Percentiles rank a stretch among this genome's conserved stretches.
phyloP scores from a whole-genome alignment of 1,140 invertebrate genomes.

The Bombus waltoni region DNA sequence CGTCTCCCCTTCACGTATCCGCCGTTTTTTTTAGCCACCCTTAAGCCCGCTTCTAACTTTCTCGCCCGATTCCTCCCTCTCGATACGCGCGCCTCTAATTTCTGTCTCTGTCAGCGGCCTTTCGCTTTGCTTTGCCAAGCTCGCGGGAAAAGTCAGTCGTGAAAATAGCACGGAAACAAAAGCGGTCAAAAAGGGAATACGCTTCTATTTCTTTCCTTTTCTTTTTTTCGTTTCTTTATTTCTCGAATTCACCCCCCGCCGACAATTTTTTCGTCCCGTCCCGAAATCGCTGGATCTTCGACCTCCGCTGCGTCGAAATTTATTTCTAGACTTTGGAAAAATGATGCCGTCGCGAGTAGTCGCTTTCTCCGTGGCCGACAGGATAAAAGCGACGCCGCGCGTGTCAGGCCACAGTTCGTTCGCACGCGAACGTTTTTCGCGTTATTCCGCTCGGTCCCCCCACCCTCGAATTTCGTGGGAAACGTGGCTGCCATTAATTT shows the following conservation, averaged over 20 bases:
- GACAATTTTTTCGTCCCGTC: neutral
- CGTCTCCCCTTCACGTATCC: constrained; percentile 21
- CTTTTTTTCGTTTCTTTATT: no score
- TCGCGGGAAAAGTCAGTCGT: constrained; percentile 18
- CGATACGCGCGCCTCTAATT: neutral
- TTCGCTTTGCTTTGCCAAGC: constrained; percentile 48
- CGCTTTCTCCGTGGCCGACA: no score
- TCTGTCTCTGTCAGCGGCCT: neutral
- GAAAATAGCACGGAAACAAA: constrained; percentile 8
- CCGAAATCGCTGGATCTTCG: neutral
- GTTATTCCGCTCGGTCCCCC: neutral
- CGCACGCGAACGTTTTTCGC: neutral
- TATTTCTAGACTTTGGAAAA: constrained; percentile 22
- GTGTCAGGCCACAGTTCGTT: neutral
- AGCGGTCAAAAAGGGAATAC: neutral
- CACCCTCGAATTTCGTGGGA: neutral
- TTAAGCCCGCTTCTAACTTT: neutral
- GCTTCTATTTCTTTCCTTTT: no score
- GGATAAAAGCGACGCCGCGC: neutral
- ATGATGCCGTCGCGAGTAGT: neutral
- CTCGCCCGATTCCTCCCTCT: neutral
- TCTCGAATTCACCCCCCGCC: no score
- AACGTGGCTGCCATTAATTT: neutral
- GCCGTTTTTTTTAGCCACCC: neutral
- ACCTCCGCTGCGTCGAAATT: neutral